Percentiles rank a stretch among this genome's conserved stretches.
These are phyloP conservation scores for Gallinago jamesoni DNA, from an alignment of 2,113 vertebrate genomes.

Conservation along the genomic window DNA sequence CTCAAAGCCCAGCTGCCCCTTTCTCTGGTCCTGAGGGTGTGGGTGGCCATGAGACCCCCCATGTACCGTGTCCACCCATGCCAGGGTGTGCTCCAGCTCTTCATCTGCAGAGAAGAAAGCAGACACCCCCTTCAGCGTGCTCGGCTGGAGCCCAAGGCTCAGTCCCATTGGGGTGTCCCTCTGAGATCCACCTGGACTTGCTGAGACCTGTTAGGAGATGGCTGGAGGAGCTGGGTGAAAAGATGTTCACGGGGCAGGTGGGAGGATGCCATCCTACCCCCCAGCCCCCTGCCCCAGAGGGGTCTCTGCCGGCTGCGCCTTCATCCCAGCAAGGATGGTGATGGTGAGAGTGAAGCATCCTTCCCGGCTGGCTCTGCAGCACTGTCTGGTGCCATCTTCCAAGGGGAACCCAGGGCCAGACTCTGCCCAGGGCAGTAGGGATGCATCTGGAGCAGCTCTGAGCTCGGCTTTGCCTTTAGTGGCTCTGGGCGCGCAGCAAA, in stretches of 20 bases:
- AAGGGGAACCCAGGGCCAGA: neutral
- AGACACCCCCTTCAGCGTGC: fast-evolving
- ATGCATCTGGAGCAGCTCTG: neutral
- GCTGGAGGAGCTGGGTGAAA: neutral
- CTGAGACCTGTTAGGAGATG: neutral
- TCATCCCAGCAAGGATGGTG: neutral
- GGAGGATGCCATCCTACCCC: neutral
- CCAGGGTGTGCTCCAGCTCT: neutral
- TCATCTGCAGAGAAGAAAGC: neutral
- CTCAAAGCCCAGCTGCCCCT: neutral
- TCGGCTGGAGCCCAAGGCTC: fast-evolving
- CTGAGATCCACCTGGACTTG: neutral
- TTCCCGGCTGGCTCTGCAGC: neutral
- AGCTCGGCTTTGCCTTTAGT: fast-evolving
- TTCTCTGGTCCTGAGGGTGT: neutral
- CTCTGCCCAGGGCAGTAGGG: neutral
- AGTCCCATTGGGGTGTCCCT: fast-evolving
- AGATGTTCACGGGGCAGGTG: fast-evolving
- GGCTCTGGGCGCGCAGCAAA: neutral
- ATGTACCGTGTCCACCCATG: fast-evolving
- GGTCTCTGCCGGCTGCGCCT: neutral
- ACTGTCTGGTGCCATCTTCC: neutral
- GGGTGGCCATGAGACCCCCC: fast-evolving
- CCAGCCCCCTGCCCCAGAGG: fast-evolving
- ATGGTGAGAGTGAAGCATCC: neutral